Conservation (phyloP, 2,113 vertebrate genomes). For the Odontesthes bonariensis region DNA sequence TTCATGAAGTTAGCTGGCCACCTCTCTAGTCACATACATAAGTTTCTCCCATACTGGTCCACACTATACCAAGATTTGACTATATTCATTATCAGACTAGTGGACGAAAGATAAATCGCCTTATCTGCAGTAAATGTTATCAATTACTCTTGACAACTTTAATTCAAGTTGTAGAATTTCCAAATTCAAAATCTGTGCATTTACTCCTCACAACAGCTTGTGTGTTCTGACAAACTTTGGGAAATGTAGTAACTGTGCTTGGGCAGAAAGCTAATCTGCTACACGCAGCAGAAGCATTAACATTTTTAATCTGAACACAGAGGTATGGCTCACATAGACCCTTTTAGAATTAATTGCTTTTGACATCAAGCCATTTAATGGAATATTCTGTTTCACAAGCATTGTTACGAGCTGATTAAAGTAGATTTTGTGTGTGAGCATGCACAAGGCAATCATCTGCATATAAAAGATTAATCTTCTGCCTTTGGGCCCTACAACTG, state of each 20-base stretch:
- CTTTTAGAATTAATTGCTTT: slow-evolving; percentile 30
- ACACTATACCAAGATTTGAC: too few relatives aligned
- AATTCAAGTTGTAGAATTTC: too few relatives aligned
- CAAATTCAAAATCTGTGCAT: neutral
- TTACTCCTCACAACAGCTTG: slow-evolving; percentile 7
- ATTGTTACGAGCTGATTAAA: slow-evolving; percentile 17
- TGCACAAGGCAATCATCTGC: neutral
- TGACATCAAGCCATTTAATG: slow-evolving; percentile 28
- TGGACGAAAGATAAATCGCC: too few relatives aligned
- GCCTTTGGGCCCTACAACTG: neutral
- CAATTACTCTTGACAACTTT: too few relatives aligned
- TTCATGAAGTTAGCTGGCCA: slow-evolving; percentile 6
- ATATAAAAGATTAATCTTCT: slow-evolving; percentile 3
- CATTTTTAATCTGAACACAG: slow-evolving; percentile 7
- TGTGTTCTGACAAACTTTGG: slow-evolving; percentile 21
- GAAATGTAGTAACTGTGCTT: too few relatives aligned
- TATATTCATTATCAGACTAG: too few relatives aligned
- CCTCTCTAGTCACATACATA: neutral
- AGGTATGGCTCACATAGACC: slow-evolving; percentile 15
- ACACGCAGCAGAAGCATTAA: slow-evolving; percentile 20
- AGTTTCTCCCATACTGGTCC: neutral
- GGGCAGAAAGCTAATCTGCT: slow-evolving; percentile 17
- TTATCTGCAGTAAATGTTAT: too few relatives aligned
- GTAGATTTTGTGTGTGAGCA: neutral
- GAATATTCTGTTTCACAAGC: slow-evolving; percentile 28